A percentile compares a stretch with the other conserved stretches of the same genome.
These are phyloP conservation scores for Dryobota labecula DNA, from an alignment of 2,888 invertebrate species.

Conservation along the genomic window DNA sequence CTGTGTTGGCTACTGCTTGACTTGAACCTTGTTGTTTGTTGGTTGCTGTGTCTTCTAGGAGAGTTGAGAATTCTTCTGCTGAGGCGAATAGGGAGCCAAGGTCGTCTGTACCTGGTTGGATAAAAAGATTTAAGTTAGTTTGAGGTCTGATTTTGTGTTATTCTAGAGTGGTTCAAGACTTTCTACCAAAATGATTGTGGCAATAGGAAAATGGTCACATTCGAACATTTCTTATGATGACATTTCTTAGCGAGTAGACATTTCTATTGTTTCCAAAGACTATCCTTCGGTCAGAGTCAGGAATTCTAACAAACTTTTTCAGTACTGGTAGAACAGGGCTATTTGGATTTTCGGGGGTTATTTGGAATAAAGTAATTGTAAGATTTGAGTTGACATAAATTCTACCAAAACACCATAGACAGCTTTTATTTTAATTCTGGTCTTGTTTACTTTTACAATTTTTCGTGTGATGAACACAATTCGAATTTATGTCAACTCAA, in stretches of 20 bases:
- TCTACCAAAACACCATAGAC: too few species aligned
- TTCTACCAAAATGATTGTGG: background rate
- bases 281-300: background rate
- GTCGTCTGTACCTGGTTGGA: conserved; percentile 84
- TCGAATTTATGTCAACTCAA: too few species aligned
- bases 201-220: background rate
- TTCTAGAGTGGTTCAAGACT: too few species aligned
- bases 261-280: background rate
- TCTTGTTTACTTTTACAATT: too few species aligned
- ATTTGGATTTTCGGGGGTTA: too few species aligned
- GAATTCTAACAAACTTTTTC: background rate
- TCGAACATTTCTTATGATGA: background rate
- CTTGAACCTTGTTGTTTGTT: conserved; percentile 92
- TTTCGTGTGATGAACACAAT: too few species aligned
- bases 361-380: too few species aligned
- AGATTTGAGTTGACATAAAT: too few species aligned
- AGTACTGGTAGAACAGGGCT: too few species aligned
- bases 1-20: conserved; percentile 93
- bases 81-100: conserved; percentile 94
- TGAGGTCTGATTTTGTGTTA: background rate
- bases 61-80: conserved; percentile 96
- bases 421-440: too few species aligned
- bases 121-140: conserved; percentile 71
- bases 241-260: background rate
- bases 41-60: conserved; percentile 95